These are phyloP conservation scores for Mareca strepera DNA, from an alignment of 2,797 vertebrate genomes.

Conservation along the genomic window DNA sequence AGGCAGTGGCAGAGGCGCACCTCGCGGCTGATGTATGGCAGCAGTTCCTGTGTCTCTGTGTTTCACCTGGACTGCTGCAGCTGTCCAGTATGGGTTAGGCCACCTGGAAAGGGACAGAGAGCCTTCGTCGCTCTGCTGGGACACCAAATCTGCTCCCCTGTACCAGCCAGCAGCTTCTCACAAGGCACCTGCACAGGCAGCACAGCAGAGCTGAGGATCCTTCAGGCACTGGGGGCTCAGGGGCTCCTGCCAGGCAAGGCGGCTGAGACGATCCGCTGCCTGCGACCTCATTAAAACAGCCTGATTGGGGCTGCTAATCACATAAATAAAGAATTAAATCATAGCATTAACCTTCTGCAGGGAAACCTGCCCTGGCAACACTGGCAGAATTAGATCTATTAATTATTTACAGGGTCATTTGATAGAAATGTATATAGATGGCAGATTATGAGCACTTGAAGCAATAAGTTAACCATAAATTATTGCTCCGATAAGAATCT, in stretches of 20 bases:
- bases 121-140: not conserved
- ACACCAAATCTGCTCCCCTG: not conserved
- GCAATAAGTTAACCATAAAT: constrained; percentile 53
- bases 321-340: constrained; percentile 70
- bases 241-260: not conserved
- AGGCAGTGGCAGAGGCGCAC: not conserved
- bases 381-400: constrained; percentile 66
- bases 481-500: constrained; percentile 28
- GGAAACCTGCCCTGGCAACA: constrained; percentile 58
- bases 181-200: not conserved
- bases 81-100: not conserved
- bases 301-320: constrained; percentile 55
- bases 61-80: not conserved
- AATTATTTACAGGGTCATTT: constrained; percentile 70
- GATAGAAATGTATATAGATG: constrained; percentile 61
- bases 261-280: not conserved
- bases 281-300: constrained; percentile 46
- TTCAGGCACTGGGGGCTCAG: not conserved
- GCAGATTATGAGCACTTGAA: constrained; percentile 59
- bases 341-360: constrained; percentile 70
- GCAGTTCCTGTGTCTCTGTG: not conserved
- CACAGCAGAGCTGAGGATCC: not conserved
- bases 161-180: not conserved
- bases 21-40: not conserved
- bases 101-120: not conserved